Evolutionary conservation across 2,888 invertebrate genomes (phyloP).

Genomic region (Trachelus troglodyta): DNA sequence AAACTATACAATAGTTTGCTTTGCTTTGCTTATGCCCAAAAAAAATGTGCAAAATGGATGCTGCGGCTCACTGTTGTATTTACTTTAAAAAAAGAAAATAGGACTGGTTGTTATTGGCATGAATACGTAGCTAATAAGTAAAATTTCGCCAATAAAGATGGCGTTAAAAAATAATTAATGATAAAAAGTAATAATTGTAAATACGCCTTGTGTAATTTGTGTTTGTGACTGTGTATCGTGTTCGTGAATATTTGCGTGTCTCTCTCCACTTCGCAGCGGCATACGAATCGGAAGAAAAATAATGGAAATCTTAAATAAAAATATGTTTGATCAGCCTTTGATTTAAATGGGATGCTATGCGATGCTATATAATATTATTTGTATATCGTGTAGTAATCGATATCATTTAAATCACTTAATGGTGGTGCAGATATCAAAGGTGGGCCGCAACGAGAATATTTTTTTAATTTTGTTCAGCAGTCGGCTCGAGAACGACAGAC

Average conservation of each 20-base stretch:
- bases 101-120: not conserved
- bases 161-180: not conserved
- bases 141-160: not conserved
- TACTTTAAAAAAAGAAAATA: not conserved
- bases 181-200: not conserved
- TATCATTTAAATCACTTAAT: not conserved
- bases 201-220: not conserved
- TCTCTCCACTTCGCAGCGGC: not conserved
- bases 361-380: slow-evolving; percentile 2
- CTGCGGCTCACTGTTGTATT: not conserved
- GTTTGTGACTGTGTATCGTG: not conserved
- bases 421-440: not conserved
- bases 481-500: not conserved
- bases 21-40: not conserved
- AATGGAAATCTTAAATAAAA: slow-evolving; percentile 12
- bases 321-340: slow-evolving; percentile 25
- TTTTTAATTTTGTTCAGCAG: not conserved
- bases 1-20: too few relatives aligned
- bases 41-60: not conserved
- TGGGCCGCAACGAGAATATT: not conserved
- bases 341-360: slow-evolving; percentile 23
- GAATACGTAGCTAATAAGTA: not conserved
- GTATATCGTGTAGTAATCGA: not conserved
- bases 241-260: not conserved
- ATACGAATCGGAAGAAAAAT: not conserved